Percentiles rank a stretch among this genome's conserved stretches.
These are phyloP conservation scores for Idris sp. DNA, from an alignment of 1,140 invertebrate species.

Conservation along the genomic window DNA sequence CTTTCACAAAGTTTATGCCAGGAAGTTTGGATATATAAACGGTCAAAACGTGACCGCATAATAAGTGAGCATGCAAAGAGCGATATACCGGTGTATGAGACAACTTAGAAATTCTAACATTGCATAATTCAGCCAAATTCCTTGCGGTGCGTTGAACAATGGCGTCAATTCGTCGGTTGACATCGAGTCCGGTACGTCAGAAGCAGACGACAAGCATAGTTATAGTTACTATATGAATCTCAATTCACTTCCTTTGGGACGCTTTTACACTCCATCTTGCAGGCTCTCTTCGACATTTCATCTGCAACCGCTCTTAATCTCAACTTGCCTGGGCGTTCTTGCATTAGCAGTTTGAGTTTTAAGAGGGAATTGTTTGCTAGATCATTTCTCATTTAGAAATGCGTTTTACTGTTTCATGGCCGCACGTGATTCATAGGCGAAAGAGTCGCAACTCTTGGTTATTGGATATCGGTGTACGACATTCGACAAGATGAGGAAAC, in stretches of 20 bases:
- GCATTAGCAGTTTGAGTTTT: conserved; percentile 6
- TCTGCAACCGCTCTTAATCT: conserved; percentile 27
- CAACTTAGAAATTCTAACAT: too few relatives aligned
- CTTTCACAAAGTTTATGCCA: conserved; percentile 10
- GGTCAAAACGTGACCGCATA: conserved; percentile 45
- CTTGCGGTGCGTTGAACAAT: conserved; percentile 25
- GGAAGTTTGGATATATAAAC: conserved; percentile 25
- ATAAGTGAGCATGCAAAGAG: conserved; percentile 34
- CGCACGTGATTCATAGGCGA: conserved; percentile 35
- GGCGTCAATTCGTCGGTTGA: conserved; percentile 15
- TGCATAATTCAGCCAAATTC: conserved; percentile 41
- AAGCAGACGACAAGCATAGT: too few relatives aligned
- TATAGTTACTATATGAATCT: too few relatives aligned
- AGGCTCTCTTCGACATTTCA: conserved; percentile 9
- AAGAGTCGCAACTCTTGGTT: conserved; percentile 38
- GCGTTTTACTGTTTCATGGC: conserved; percentile 16
- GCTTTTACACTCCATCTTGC: conserved; percentile 32
- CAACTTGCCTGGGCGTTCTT: conserved; percentile 20
- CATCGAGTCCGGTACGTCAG: conserved; percentile 17
- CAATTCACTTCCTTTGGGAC: too few relatives aligned
- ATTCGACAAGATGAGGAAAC: conserved; percentile 24
- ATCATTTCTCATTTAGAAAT: conserved; percentile 38
- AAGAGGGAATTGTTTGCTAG: conserved; percentile 30
- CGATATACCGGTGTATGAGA: too few relatives aligned
- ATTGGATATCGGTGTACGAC: conserved; percentile 23